Evolutionary conservation across 2,888 invertebrate species (phyloP).

Genomic region (Tinea semifulvella): DNA sequence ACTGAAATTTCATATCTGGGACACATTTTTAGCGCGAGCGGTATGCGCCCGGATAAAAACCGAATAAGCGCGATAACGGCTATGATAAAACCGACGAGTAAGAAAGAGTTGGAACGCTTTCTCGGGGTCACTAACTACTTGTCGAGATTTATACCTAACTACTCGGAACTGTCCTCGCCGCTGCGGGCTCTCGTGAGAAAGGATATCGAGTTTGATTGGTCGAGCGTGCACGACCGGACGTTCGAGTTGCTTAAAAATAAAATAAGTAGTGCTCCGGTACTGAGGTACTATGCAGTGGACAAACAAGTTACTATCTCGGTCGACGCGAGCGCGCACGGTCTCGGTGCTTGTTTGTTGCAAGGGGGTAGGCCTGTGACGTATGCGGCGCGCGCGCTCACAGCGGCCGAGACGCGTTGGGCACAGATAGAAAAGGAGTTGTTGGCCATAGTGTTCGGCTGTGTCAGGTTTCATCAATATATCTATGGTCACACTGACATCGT

Average conservation of each 20-base stretch:
- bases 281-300: slow-evolving; percentile 15
- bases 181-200: slow-evolving; percentile 15
- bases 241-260: slow-evolving; percentile 13
- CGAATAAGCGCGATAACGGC: no score
- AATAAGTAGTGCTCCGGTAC: slow-evolving; percentile 14
- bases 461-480: slow-evolving; percentile 21
- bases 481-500: slow-evolving; percentile 21
- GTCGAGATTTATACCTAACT: slow-evolving; percentile 15
- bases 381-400: slow-evolving; percentile 19
- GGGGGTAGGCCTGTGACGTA: slow-evolving; percentile 16
- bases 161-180: slow-evolving; percentile 7
- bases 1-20: no score
- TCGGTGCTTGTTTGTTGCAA: slow-evolving; percentile 17
- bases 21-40: no score
- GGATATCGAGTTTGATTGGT: slow-evolving; percentile 16
- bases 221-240: background rate
- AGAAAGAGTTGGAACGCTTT: no score
- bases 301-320: slow-evolving; percentile 16
- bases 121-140: slow-evolving; percentile 15
- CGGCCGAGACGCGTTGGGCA: slow-evolving; percentile 16
- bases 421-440: slow-evolving; percentile 22
- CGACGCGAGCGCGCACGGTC: slow-evolving; percentile 15
- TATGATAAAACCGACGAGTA: no score
- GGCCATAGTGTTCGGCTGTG: slow-evolving; percentile 19
- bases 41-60: no score